Evolutionary conservation across 2,888 invertebrate genomes (phyloP), one percentile per base, ranked within the genome.

Genomic region (Dynastes hyllus): DNA sequence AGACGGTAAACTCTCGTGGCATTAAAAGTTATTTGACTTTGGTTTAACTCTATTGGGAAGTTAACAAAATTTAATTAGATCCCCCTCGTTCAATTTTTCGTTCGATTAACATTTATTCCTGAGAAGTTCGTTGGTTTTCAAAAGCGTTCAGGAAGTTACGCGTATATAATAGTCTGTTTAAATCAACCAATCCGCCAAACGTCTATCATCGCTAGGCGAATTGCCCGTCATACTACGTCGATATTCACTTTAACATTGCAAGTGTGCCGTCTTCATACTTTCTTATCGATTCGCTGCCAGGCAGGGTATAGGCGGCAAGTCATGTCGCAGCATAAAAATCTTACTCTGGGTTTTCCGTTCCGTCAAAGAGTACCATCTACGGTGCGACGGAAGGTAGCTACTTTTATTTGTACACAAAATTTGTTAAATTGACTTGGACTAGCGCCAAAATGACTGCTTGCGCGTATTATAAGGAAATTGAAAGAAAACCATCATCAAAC

Each of bases 371-470:
- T 45, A 45, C 45, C 67, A 69, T 69, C 50, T 27, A 50, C 11
- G 9, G 50, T 22, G 22, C 22, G 22, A 22, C 27, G 45, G 37
- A 27, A 66, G 65, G 53, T 53, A 16, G 22, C n/a, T 27, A 51
- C 75, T 66, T 75, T 45, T 67, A 79, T 55, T n/a, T 55, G 71
- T 73, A 32, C 16, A 73, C 45, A 77, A 80, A 78, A 77, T 77
- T 80, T 75, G 77, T 69, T 79, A 81, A 79, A 80, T 71, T 63
- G 61, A 66, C 32, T 80, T 80, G 81, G 79, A 78, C 73, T 51
- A 37, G 13, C 53, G 82, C 80, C 81, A 80, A 29, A 29, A 77
- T 61, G 4, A 8, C 37, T 70, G 51, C 27, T 11, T 8, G 63
- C 4, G 63, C 29, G 29, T 2, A 13, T 9, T 63, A 32, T 27